phyloP scores from a whole-genome alignment of 2,888 invertebrate genomes.

The Lepidochrysops patricia region DNA sequence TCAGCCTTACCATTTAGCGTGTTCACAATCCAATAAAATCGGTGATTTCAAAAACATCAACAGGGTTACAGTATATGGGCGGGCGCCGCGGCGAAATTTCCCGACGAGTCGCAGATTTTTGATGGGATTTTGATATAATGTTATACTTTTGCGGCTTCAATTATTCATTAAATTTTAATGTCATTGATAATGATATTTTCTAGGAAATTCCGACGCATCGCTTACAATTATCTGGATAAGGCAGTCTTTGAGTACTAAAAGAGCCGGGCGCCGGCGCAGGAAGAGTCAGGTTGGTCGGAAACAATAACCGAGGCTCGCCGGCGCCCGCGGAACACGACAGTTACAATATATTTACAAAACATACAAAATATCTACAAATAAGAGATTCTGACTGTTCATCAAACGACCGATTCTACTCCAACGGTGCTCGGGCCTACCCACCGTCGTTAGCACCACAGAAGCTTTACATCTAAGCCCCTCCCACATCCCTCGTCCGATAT shows the following conservation, averaged over 20 bases:
- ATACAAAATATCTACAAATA: not conserved
- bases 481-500: not conserved
- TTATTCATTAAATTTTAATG: too few species aligned
- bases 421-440: not conserved
- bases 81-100: not conserved
- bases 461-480: slow-evolving; percentile 27
- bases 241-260: slow-evolving; percentile 1
- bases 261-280: not conserved
- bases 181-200: too few species aligned
- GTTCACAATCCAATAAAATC: slow-evolving; percentile 26
- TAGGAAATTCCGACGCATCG: not conserved
- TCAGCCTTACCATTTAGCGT: slow-evolving; percentile 57
- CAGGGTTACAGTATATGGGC: not conserved
- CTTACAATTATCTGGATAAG: not conserved
- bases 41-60: slow-evolving; percentile 2
- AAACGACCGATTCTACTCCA: slow-evolving; percentile 2
- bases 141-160: too few species aligned
- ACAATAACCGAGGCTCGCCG: not conserved
- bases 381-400: slow-evolving; percentile 1
- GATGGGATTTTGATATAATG: too few species aligned
- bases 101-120: not conserved
- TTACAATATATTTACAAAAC: slow-evolving; percentile 4
- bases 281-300: not conserved
- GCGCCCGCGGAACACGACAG: slow-evolving; percentile 9
- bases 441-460: slow-evolving; percentile 55